Conservation (phyloP, 2,888 invertebrate genomes). For the Eugnorisma glareosa region DNA sequence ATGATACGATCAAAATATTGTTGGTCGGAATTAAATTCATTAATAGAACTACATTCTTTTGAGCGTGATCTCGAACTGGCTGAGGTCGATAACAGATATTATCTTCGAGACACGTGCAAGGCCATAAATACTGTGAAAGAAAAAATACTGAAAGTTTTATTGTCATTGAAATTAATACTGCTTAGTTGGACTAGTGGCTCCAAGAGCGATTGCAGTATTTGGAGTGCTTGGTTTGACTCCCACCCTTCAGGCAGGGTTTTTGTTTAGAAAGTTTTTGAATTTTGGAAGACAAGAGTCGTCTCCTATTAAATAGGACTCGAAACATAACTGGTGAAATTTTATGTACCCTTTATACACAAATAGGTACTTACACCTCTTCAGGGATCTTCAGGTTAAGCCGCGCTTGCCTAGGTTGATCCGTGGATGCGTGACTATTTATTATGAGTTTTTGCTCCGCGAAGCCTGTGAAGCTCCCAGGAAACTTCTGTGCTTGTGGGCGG, state of each 20-base stretch:
- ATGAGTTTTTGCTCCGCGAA: too few relatives aligned
- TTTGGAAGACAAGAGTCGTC: neutral
- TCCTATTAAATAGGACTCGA: neutral
- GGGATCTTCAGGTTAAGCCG: too few relatives aligned
- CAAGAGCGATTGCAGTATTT: neutral
- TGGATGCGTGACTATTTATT: too few relatives aligned
- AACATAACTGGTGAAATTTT: neutral
- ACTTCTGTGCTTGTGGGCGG: too few relatives aligned
- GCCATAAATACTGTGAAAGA: constrained; percentile 39
- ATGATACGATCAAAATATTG: constrained; percentile 73
- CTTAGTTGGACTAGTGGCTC: neutral
- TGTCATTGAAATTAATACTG: constrained; percentile 23
- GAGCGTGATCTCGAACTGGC: constrained; percentile 66
- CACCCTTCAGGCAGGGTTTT: neutral
- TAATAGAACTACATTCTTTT: constrained; percentile 73
- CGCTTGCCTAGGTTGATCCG: too few relatives aligned
- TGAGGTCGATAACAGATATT: constrained; percentile 64
- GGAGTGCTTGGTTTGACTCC: neutral
- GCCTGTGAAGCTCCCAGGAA: too few relatives aligned
- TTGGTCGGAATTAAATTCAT: constrained; percentile 69
- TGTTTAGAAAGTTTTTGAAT: neutral
- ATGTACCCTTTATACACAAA: neutral
- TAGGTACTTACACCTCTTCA: neutral
- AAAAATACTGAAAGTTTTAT: constrained; percentile 28
- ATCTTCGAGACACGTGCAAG: constrained; percentile 56